A percentile compares a stretch with the other conserved stretches of the same genome.
Evolutionary conservation across 30 jellyfish, hydroid and myxozoan genomes (phyloP).

Genomic region (Aurelia coerulea): DNA sequence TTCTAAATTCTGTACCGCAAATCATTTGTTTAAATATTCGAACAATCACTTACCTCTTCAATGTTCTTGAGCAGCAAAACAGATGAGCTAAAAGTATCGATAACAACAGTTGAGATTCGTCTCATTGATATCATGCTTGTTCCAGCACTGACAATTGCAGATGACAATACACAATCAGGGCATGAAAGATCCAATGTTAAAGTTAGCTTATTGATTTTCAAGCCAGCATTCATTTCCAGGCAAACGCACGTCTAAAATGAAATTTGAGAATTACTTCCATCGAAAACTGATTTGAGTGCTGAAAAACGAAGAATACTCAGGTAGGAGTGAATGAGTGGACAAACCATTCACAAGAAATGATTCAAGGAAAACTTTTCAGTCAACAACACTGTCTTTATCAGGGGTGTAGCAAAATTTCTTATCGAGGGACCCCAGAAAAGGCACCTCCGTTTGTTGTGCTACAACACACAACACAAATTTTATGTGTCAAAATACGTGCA

Average conservation of each 20-base stretch:
- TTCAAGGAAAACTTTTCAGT: no score
- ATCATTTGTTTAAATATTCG: no score
- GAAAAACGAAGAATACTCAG: no score
- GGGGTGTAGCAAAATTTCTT: no score
- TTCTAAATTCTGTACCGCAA: no score
- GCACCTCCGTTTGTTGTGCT: no score
- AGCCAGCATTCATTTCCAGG: constrained; percentile 61
- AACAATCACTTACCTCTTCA: constrained; percentile 38
- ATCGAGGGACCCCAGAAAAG: no score
- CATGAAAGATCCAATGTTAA: constrained; percentile 49
- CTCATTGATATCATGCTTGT: constrained; percentile 60
- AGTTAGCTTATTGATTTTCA: constrained; percentile 34
- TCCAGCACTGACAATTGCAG: constrained; percentile 67
- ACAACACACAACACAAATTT: no score
- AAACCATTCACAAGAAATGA: no score
- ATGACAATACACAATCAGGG: constrained; percentile 44
- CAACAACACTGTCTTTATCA: no score
- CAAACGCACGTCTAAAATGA: constrained; percentile 54
- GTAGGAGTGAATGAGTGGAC: no score
- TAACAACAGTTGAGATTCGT: constrained; percentile 20
- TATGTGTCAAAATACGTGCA: no score
- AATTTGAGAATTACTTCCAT: neutral
- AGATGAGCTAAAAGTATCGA: constrained; percentile 1
- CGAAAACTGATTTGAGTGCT: neutral
- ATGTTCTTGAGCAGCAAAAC: constrained; percentile 35